These are phyloP conservation scores for Serranus cabrilla DNA, from an alignment of 2,797 vertebrate species.

Conservation along the genomic window DNA sequence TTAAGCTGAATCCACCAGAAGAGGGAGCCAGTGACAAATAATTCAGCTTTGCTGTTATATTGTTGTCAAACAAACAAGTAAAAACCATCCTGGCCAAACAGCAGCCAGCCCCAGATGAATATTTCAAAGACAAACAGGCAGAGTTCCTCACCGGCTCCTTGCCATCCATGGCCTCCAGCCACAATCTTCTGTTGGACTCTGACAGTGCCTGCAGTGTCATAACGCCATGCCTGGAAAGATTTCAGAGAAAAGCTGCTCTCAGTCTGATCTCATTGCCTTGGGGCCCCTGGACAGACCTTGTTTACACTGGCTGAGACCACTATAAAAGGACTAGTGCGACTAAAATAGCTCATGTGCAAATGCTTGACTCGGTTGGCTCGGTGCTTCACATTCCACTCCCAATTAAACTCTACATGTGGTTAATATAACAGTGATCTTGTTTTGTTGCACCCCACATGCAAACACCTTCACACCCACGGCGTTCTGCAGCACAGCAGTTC, in stretches of 20 bases:
- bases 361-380: slow-evolving; percentile 54
- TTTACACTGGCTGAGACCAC: slow-evolving; percentile 74
- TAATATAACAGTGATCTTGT: slow-evolving; percentile 54
- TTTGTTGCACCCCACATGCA: slow-evolving; percentile 72
- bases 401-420: slow-evolving; percentile 62
- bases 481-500: slow-evolving; percentile 5
- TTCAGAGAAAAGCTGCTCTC: slow-evolving; percentile 76
- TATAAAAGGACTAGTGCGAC: slow-evolving; percentile 76
- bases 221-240: slow-evolving; percentile 91
- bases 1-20: slow-evolving; percentile 46
- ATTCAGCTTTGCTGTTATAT: slow-evolving; percentile 10
- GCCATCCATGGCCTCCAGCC: slow-evolving; percentile 99
- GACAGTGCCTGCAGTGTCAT: slow-evolving; percentile 97
- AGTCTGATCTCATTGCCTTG: slow-evolving; percentile 70
- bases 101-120: slow-evolving; percentile 36
- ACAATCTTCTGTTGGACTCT: slow-evolving; percentile 95
- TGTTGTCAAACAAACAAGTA: slow-evolving; percentile 23
- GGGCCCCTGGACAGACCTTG: slow-evolving; percentile 65
- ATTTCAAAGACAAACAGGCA: slow-evolving; percentile 52
- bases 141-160: slow-evolving; percentile 94
- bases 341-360: slow-evolving; percentile 76
- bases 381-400: slow-evolving; percentile 64
- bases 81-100: slow-evolving; percentile 26
- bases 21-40: slow-evolving; percentile 62
- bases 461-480: slow-evolving; percentile 19